Percentiles rank a stretch among this genome's conserved stretches.
Conservation (phyloP, 2,888 invertebrate species). For the Laspeyria flexula region DNA sequence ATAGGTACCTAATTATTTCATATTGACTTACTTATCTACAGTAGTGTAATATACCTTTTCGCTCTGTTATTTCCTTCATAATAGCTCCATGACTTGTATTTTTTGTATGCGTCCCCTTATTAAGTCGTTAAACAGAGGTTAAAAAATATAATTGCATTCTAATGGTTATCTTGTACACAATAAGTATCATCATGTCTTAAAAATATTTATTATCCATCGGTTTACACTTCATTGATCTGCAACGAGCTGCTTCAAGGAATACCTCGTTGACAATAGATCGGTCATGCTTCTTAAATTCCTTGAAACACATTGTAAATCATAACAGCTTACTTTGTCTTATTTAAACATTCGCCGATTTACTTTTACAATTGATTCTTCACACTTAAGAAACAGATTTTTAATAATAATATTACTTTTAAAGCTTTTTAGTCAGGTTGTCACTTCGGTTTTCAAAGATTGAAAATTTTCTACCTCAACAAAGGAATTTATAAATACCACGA, state of each 20-base stretch:
- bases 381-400: background rate
- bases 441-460: slow-evolving; percentile 18
- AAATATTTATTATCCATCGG: slow-evolving; percentile 32
- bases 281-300: slow-evolving; percentile 52
- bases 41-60: too few relatives aligned
- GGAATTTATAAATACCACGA: slow-evolving; percentile 41
- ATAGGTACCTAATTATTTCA: too few relatives aligned
- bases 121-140: background rate
- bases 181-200: background rate
- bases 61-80: background rate
- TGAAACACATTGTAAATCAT: slow-evolving; percentile 47
- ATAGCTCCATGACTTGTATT: background rate
- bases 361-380: slow-evolving; percentile 8
- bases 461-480: slow-evolving; percentile 38
- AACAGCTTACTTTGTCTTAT: slow-evolving; percentile 20
- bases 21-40: too few relatives aligned
- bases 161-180: background rate
- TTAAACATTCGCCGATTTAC: background rate
- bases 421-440: background rate
- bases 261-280: slow-evolving; percentile 52
- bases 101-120: background rate
- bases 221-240: slow-evolving; percentile 58
- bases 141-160: background rate
- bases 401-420: slow-evolving; percentile 16
- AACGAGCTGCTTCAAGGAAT: slow-evolving; percentile 64